Evolutionary conservation across 2,113 vertebrate species (phyloP), one percentile per base, ranked within the genome.

Genomic region (Colaptes auratus): DNA sequence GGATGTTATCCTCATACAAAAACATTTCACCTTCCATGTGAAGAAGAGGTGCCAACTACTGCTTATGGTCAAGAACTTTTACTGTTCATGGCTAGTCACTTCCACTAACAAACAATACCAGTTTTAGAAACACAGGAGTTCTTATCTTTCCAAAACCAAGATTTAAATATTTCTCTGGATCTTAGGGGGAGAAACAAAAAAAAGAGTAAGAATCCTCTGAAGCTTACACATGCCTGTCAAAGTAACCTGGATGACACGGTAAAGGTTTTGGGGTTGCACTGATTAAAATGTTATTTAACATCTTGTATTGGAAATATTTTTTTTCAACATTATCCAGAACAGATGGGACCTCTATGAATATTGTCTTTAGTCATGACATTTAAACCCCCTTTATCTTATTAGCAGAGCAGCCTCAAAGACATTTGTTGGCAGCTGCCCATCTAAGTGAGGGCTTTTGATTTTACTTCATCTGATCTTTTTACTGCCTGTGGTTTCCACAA

Each of bases 291-390:
- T 24, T 52, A 66, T 31, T 91, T 71, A 74, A 59, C 2, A 2
- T 60, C 64, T 67, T 74, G 7, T n/a, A 81, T 10, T 1, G 1
- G 28, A 80, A 66, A 33, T 67, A 18, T 7, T 30, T 73, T 92
- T 92, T 76, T 66, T 82, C 72, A 88, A 48, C 56, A 56, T 82
- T 91, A 86, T 33, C 25, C n/a, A 91, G 80, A 81, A 88, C 80
- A 86, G 39, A 48, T 42, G 58, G 19, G 9, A 71, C 33, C 12
- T 71, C 36, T 74, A 28, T 46, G 36, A 81, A 74, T 3, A 88
- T 56, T 44, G 33, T 77, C 61, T 83, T 88, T 53, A 81, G 36
- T 63, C 20, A 67, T 2, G 2, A 81, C 3, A 10, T 71, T 88
- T 86, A 71, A 77, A 66, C 12, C 2, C 12, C 25, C 36, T 71